A percentile compares a stretch with the other conserved stretches of the same genome.
Evolutionary conservation across 2,888 invertebrate genomes (phyloP).

Genomic region (Drosophila formosana): DNA sequence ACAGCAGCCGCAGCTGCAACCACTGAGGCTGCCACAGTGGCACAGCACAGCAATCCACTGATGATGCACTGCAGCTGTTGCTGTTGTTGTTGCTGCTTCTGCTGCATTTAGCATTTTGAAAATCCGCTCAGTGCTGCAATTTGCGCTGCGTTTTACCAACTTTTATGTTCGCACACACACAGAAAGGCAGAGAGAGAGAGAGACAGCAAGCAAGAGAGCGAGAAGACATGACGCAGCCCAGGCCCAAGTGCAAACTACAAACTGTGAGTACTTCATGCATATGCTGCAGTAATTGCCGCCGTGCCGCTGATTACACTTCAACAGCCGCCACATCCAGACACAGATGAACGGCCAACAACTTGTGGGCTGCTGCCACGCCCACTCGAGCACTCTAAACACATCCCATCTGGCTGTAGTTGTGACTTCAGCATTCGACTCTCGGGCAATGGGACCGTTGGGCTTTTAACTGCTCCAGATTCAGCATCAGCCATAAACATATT

Average conservation of each 20-base stretch:
- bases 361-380: slow-evolving; percentile 33
- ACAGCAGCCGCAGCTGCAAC: slow-evolving; percentile 42
- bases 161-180: slow-evolving; percentile 41
- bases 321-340: slow-evolving; percentile 63
- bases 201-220: not conserved
- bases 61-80: slow-evolving; percentile 57
- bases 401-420: slow-evolving; percentile 15
- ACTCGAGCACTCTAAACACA: slow-evolving; percentile 23
- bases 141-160: slow-evolving; percentile 63
- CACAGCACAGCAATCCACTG: slow-evolving; percentile 52
- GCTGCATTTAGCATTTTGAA: slow-evolving; percentile 54
- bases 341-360: slow-evolving; percentile 64
- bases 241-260: slow-evolving; percentile 58
- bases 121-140: slow-evolving; percentile 78
- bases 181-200: slow-evolving; percentile 1
- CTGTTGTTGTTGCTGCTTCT: slow-evolving; percentile 20
- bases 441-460: slow-evolving; percentile 72
- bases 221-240: slow-evolving; percentile 26
- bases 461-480: slow-evolving; percentile 73
- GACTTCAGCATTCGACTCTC: slow-evolving; percentile 33
- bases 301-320: slow-evolving; percentile 81
- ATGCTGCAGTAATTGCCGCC: slow-evolving; percentile 78
- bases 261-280: slow-evolving; percentile 62
- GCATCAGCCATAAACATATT: slow-evolving; percentile 13
- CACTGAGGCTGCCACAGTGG: slow-evolving; percentile 45